Evolutionary conservation across 2,888 invertebrate species (phyloP), one percentile per base, ranked within the genome.

Genomic region (Tortricodes alternella): DNA sequence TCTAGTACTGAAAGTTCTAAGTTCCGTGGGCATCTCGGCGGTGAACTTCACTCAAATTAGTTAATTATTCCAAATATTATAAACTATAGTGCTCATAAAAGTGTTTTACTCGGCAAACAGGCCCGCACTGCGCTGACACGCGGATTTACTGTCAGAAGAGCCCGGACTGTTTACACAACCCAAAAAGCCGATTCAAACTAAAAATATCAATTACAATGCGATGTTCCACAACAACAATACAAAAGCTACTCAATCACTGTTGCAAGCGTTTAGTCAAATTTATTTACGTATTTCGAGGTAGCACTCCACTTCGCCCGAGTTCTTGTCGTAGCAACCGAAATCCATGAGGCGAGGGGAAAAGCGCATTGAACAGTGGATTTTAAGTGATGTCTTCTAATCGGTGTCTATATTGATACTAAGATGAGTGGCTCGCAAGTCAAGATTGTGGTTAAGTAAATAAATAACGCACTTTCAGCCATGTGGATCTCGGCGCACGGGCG

Each of bases 211-310:
- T 88, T 85, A 89, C 87, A 87, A 84, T 85, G 76, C 83, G 78
- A 79, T 80, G 76, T 76, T 80, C 78, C 76, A 55, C 55, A 55
- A 80, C 77, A 85, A 84, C 81, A 83, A 83, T 74, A 81, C n/a
- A 78, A 80, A 75, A 78, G 78, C 74, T 74, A 60, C 74, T 78
- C 77, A 79, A 83, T 77, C 71, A 74, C 76, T 39, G 74, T 73
- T 70, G 71, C 76, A 76, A 78, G 74, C 76, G 79, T 79, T 80
- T 79, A 83, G 76, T 76, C 82, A 84, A 85, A 80, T 74, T 76
- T 85, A 92, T 92, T 92, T 91, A 93, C 93, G 91, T 90, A 93
- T 93, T 91, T 93, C 93, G 74, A 94, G 84, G 91, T 93, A 93
- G 87, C 93, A 93, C 89, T 94, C 94, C 86, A 93, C 89, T 80